phyloP scores from a whole-genome alignment of 64 coral and sea anemone species.

The Acropora yongei region DNA sequence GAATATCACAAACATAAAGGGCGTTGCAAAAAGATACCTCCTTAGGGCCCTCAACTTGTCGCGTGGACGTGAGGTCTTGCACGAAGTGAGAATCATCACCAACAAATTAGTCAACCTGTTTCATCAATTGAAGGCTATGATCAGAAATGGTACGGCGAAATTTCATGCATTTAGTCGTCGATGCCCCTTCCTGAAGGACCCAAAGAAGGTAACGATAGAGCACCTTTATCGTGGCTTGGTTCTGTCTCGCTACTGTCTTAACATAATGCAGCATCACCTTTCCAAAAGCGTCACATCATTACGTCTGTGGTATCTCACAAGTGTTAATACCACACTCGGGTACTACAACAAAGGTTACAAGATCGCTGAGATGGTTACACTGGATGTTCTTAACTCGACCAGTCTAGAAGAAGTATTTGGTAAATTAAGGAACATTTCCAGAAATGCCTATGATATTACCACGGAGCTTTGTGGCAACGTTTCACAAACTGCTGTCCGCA shows the following conservation, averaged over 20 bases:
- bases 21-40: neutral
- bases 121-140: neutral
- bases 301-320: conserved; percentile 19
- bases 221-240: conserved; percentile 12
- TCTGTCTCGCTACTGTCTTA: conserved; percentile 19
- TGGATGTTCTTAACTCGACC: conserved; percentile 80
- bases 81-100: neutral
- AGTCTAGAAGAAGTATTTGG: conserved; percentile 41
- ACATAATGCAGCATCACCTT: conserved; percentile 40
- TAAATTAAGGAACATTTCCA: conserved; percentile 47
- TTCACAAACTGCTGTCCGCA: conserved; percentile 35
- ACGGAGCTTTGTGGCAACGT: conserved; percentile 52
- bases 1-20: neutral
- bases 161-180: neutral
- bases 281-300: conserved; percentile 54
- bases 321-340: conserved; percentile 32
- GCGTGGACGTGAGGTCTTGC: neutral
- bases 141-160: neutral
- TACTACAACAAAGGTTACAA: conserved; percentile 56
- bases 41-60: neutral
- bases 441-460: conserved; percentile 53
- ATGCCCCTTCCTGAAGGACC: neutral
- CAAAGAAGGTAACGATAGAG: conserved; percentile 27
- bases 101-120: neutral
- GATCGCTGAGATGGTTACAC: conserved; percentile 48